Evolutionary conservation across 2,797 vertebrate genomes (phyloP).

Genomic region (Microhierax caerulescens): DNA sequence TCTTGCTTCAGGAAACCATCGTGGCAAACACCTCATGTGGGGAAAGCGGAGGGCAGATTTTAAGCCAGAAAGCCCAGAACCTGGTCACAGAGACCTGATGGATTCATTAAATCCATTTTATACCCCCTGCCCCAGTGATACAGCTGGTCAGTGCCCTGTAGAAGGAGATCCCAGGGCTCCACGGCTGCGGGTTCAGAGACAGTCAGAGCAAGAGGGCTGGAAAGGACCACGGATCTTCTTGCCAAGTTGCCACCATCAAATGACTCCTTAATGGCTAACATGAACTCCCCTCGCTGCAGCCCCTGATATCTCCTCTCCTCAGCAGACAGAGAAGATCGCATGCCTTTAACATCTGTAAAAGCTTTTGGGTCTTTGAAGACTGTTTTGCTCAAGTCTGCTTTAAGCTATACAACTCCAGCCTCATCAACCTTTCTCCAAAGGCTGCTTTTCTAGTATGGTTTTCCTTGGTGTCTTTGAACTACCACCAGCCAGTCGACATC

Average conservation of each 20-base stretch:
- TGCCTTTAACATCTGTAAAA: neutral
- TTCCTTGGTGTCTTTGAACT: neutral
- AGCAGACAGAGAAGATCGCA: neutral
- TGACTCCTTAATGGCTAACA: neutral
- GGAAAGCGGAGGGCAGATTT: neutral
- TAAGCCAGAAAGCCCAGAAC: neutral
- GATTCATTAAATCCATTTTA: neutral
- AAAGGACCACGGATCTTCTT: neutral
- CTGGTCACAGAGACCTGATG: neutral
- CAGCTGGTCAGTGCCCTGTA: neutral
- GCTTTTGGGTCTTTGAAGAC: neutral
- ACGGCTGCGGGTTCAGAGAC: neutral
- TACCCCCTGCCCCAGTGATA: neutral
- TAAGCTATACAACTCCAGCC: neutral
- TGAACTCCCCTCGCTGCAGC: neutral
- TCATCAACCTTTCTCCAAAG: neutral
- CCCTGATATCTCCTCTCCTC: neutral
- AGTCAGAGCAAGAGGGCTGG: neutral
- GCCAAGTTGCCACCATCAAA: neutral
- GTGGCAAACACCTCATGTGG: accelerated
- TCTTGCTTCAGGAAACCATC: neutral
- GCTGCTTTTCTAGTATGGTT: neutral
- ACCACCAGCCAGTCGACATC: neutral
- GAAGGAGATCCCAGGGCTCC: neutral
- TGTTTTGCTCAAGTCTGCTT: neutral